phyloP scores from a whole-genome alignment of 2,888 invertebrate species.

The Ectemnius continuus region DNA sequence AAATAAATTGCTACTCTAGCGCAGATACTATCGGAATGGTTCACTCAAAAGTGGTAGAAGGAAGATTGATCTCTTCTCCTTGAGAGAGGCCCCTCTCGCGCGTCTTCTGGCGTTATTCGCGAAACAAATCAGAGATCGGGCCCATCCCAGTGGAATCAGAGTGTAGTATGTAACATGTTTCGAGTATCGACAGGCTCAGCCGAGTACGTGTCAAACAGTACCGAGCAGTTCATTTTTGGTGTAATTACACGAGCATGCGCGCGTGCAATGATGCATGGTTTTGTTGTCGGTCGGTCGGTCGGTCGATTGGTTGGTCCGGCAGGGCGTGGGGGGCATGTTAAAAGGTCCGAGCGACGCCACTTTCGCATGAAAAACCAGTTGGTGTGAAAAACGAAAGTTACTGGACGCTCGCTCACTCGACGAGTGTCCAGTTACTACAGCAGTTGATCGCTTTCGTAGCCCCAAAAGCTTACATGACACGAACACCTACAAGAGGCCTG shows the following conservation, averaged over 20 bases:
- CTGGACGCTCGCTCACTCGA: constrained; percentile 13
- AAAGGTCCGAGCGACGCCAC: constrained; percentile 15
- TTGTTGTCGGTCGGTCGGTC: background rate
- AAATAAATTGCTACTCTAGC: background rate
- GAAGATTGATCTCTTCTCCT: background rate
- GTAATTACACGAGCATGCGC: background rate
- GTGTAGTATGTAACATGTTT: too few species aligned
- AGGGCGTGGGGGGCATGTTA: background rate
- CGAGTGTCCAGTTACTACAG: constrained; percentile 26
- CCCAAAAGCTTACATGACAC: background rate
- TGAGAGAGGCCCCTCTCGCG: background rate
- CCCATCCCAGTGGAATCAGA: background rate
- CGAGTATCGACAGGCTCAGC: too few species aligned
- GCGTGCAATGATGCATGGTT: background rate
- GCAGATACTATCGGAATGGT: background rate
- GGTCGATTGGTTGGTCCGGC: background rate
- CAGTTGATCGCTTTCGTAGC: constrained; percentile 11
- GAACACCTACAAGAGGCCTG: too few species aligned
- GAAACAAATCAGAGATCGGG: background rate
- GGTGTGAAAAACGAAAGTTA: constrained; percentile 43
- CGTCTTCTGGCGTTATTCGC: background rate
- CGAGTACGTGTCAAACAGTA: too few species aligned
- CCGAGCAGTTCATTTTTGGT: background rate
- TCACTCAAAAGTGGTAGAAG: background rate
- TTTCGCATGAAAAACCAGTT: constrained; percentile 53